Percentiles rank a stretch among this genome's conserved stretches.
phyloP scores from a whole-genome alignment of 2,888 invertebrate species.

The Eupithecia exiguata region DNA sequence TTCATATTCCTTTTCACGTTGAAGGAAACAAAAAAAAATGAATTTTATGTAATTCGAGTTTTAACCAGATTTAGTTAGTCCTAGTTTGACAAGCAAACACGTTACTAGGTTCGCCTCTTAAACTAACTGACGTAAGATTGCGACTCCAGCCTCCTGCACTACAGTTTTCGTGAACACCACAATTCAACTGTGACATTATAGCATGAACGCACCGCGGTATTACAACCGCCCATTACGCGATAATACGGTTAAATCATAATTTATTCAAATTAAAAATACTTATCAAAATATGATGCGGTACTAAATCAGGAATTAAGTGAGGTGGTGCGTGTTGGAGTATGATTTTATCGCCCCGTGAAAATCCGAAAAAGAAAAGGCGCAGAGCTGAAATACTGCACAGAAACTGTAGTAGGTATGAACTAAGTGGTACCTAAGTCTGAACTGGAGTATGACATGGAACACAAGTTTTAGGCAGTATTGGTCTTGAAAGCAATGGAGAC shows the following conservation, averaged over 20 bases:
- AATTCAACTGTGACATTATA: constrained; percentile 52
- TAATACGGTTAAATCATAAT: constrained; percentile 82
- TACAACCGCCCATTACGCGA: constrained; percentile 74
- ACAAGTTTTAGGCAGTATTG: too few species aligned
- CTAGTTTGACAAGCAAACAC: too few species aligned
- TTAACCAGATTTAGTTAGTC: too few species aligned
- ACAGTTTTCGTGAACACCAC: constrained; percentile 48
- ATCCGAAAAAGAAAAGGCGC: constrained; percentile 54
- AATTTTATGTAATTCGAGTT: too few species aligned
- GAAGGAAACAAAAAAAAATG: too few species aligned
- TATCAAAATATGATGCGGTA: constrained; percentile 83
- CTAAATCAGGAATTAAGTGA: constrained; percentile 82
- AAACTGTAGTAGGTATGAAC: background rate
- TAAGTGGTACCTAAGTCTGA: background rate
- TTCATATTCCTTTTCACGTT: too few species aligned
- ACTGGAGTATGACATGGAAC: too few species aligned
- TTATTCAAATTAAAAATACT: constrained; percentile 85
- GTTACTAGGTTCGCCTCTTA: too few species aligned
- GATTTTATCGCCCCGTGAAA: constrained; percentile 81
- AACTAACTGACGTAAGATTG: constrained; percentile 6
- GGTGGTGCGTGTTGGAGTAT: constrained; percentile 74
- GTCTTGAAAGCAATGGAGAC: too few species aligned
- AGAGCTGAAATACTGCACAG: background rate
- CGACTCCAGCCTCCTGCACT: constrained; percentile 34
- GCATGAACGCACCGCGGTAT: constrained; percentile 68